These are phyloP conservation scores for Emydura subglobosa DNA, from an alignment of 2,113 vertebrate genomes.

Conservation along the genomic window DNA sequence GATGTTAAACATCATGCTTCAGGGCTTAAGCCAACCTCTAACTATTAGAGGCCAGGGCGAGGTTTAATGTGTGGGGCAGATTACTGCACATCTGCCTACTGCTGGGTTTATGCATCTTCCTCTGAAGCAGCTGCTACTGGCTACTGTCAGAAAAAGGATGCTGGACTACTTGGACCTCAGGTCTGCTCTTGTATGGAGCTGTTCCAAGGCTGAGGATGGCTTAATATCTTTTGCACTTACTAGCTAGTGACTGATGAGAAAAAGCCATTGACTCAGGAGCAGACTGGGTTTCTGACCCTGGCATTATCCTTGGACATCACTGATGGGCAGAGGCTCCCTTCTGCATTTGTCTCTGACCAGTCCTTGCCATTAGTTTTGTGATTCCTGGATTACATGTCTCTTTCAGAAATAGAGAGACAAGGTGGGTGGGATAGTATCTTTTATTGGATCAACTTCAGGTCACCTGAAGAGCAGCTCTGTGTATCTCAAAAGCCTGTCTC, in stretches of 20 bases:
- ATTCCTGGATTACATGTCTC: neutral
- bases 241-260: neutral
- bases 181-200: neutral
- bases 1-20: neutral
- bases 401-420: neutral
- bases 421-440: neutral
- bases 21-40: neutral
- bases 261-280: neutral
- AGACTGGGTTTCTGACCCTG: fast-evolving
- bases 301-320: neutral
- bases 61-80: neutral
- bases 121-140: fast-evolving
- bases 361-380: neutral
- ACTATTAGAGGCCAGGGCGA: neutral
- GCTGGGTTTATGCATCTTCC: neutral
- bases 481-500: too few relatives aligned
- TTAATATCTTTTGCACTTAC: neutral
- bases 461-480: too few relatives aligned
- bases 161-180: neutral
- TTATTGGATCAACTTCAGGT: neutral
- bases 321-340: neutral
- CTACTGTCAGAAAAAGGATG: neutral
- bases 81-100: neutral
- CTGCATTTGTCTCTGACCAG: neutral
- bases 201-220: neutral